Evolutionary conservation across 2,797 vertebrate species (phyloP), one percentile per base, ranked within the genome.

Genomic region (Selene dorsalis): DNA sequence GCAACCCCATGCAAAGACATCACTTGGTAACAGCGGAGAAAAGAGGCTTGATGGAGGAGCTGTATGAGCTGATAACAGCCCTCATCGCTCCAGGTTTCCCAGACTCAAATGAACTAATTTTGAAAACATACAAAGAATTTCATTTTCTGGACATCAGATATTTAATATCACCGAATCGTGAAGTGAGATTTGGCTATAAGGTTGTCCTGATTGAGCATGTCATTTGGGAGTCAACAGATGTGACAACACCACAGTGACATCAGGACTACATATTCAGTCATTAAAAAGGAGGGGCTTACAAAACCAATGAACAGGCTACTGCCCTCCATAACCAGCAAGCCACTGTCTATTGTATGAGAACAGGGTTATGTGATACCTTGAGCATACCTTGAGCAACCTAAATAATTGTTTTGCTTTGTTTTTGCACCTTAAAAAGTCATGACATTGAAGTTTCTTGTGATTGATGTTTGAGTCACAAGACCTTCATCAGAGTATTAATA

Each of bases 1-100:
- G 93, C 67, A 93, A 95, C 93, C 2, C 53, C 74, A 76, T 80
- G 75, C 73, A 85, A 82, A 87, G 83, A 83, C 62, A 67, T 73
- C 16, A 26, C 28, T 86, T 13, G 2, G 57, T 60, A 82, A 73
- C 80, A 80, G 77, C 0, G 35, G 63, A 62, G 56, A 75, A 52
- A 59, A 18, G 48, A 66, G 32, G 59, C 57, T 16, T 1, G 6
- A 35, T 16, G 57, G 60, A 48, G 67, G 72, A 52, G 56, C 52
- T 69, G 69, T 73, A 47, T 60, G 75, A 66, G 67, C 26, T 28
- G 62, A 80, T 70, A 71, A 70, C 57, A 73, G 35, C 24, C 41
- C 47, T 39, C 11, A 10, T 20, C 50, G 72, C 38, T 58, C 17
- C 59, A 63, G 53, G 45, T 38, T 62, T n/a, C 17, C 75, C 1